A percentile compares a stretch with the other conserved stretches of the same genome.
Conservation (phyloP, 2,888 invertebrate genomes). For the Nasonovia ribisnigri region DNA sequence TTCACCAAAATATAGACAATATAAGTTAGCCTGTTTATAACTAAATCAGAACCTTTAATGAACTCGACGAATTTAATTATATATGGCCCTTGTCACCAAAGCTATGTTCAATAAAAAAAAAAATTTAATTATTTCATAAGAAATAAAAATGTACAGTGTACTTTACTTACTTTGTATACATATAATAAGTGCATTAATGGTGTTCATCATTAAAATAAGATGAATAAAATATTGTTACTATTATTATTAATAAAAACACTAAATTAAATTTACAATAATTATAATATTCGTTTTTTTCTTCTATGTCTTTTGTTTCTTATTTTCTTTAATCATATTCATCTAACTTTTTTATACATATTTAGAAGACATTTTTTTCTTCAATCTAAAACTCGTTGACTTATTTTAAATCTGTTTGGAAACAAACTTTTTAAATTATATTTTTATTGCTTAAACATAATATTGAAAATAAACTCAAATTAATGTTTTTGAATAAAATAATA, state of each 20-base stretch:
- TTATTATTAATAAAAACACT: not conserved
- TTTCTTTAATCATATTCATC: not conserved
- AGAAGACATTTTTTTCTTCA: not conserved
- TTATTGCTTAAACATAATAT: not conserved
- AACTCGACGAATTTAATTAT: not conserved
- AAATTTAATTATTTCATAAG: not conserved
- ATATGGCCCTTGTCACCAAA: not conserved
- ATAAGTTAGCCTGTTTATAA: not conserved
- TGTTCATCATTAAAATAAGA: slow-evolving; percentile 5
- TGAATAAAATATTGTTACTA: not conserved
- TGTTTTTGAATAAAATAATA: slow-evolving; percentile 2
- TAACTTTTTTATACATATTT: not conserved
- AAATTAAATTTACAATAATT: not conserved
- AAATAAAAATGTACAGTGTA: not conserved
- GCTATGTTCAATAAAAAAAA: not conserved
- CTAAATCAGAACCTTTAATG: not conserved
- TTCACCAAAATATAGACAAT: not conserved
- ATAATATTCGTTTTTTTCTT: not conserved
- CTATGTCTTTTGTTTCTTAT: not conserved
- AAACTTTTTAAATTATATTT: slow-evolving; percentile 40
- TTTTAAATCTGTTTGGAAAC: not conserved
- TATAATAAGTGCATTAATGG: not conserved
- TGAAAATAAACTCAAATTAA: slow-evolving; percentile 20
- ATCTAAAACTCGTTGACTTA: not conserved
- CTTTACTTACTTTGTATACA: not conserved